These are phyloP conservation scores for Nixonia krombeini DNA, from an alignment of 1,140 invertebrate genomes.

Conservation along the genomic window DNA sequence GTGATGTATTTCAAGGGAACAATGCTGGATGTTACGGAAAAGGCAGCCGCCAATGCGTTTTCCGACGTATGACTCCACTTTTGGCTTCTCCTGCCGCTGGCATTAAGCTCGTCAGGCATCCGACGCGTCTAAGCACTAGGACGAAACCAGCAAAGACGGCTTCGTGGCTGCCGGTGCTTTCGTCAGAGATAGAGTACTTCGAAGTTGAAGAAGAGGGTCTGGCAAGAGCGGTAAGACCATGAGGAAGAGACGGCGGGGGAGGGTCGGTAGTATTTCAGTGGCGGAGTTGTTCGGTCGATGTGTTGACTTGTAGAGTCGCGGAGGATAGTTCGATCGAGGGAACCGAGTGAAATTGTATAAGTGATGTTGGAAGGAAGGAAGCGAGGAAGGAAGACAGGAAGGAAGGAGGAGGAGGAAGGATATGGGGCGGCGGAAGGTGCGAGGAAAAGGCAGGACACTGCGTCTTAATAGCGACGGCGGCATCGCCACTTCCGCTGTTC, in stretches of 20 bases:
- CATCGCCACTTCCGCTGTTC: slow-evolving; percentile 1
- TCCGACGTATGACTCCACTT: slow-evolving; percentile 34
- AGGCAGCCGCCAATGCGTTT: slow-evolving; percentile 13
- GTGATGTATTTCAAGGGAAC: slow-evolving; percentile 32
- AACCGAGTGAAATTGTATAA: slow-evolving; percentile 12
- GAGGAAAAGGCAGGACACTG: slow-evolving; percentile 40
- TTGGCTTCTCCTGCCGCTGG: slow-evolving; percentile 14
- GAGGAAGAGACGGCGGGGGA: neutral
- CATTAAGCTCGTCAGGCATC: slow-evolving; percentile 23
- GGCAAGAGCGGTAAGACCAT: neutral
- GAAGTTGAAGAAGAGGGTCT: slow-evolving; percentile 24
- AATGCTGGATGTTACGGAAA: slow-evolving; percentile 25
- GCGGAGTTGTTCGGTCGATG: slow-evolving; percentile 41
- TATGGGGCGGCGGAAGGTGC: neutral
- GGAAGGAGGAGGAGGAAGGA: slow-evolving; percentile 8
- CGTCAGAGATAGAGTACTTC: slow-evolving; percentile 39
- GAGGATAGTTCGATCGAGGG: slow-evolving; percentile 53
- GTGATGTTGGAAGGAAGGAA: slow-evolving; percentile 2
- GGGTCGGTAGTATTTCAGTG: slow-evolving; percentile 14
- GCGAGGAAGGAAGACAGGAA: neutral
- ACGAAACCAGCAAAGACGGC: slow-evolving; percentile 21
- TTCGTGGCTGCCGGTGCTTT: slow-evolving; percentile 25
- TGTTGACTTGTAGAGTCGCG: slow-evolving; percentile 57
- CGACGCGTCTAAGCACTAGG: neutral
- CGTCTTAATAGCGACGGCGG: slow-evolving; percentile 55